Base-by-base conservation (phyloP, 2,888 invertebrate species). In the Allophyes oxyacanthae region DNA sequence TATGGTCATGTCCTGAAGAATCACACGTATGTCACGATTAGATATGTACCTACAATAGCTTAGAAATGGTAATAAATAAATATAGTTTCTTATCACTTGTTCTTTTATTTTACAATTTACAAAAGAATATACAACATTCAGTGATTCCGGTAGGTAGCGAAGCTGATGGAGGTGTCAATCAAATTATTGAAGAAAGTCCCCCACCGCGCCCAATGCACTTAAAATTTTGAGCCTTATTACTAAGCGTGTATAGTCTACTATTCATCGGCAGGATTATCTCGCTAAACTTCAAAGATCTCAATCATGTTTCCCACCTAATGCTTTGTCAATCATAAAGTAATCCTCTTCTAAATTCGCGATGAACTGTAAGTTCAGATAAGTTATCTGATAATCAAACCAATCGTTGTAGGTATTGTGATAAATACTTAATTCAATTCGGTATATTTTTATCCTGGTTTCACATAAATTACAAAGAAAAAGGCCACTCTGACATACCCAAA, bases 51-150 rank as follows among this genome's bases (percentile, higher is more conserved):
- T n/a, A n/a, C 44, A 57, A 40, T 49, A 65, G 28, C n/a, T 26
- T 43, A 64, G 37, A n/a, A 25, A 56, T 64, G 42, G 28, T 45
- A 26, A 61, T 25, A 50, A 70, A 67, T 72, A 67, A 63, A 72
- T 43, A 43, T 64, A 58, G 46, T 70, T 72, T 70, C 50, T 2
- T 63, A 63, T 6, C 0, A 26, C 5, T 15, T 1, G 1, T 25
- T 49, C 51, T 67, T 62, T 66, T 28, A 44, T 62, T 60, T 36
- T 13, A 33, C 20, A 3, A 20, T 20, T n/a, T n/a, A n/a, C n/a
- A n/a, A n/a, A n/a, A n/a, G n/a, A n/a, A n/a, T n/a, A n/a, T n/a
- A n/a, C n/a, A n/a, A n/a, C n/a, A n/a, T n/a, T n/a, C n/a, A n/a
- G n/a, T n/a, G n/a, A 14, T 59, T 38, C 55, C 45, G 8, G 8